phyloP scores from a whole-genome alignment of 1,140 invertebrate species.

The Armadillidium nasatum region DNA sequence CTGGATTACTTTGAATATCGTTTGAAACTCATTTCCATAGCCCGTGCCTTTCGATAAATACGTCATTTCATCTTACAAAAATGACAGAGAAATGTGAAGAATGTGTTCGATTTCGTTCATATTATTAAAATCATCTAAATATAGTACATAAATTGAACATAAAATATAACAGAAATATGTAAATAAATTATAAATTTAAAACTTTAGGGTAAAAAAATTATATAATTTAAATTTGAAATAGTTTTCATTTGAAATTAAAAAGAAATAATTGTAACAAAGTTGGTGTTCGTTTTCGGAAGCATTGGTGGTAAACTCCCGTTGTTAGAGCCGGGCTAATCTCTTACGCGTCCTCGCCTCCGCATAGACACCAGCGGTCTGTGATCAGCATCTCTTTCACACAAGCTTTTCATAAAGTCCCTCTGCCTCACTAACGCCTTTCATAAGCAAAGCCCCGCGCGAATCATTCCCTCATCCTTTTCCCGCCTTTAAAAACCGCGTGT shows the following conservation, averaged over 20 bases:
- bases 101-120: not conserved
- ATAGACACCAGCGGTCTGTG: slow-evolving; percentile 31
- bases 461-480: slow-evolving; percentile 39
- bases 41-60: not conserved
- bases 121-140: too few species aligned
- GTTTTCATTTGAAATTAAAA: too few species aligned
- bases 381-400: slow-evolving; percentile 40
- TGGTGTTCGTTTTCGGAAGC: not conserved
- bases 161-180: too few species aligned
- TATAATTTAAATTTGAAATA: too few species aligned
- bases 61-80: not conserved
- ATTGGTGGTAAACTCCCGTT: slow-evolving; percentile 14
- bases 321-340: slow-evolving; percentile 25
- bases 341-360: slow-evolving; percentile 32
- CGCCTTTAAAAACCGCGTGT: slow-evolving; percentile 36
- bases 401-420: slow-evolving; percentile 36
- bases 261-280: not conserved
- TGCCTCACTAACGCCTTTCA: slow-evolving; percentile 40
- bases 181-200: too few species aligned
- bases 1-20: not conserved
- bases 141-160: too few species aligned
- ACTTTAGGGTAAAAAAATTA: too few species aligned
- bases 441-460: slow-evolving; percentile 32
- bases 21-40: slow-evolving; percentile 11
- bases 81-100: not conserved